A percentile compares a stretch with the other conserved stretches of the same genome.
phyloP scores from a whole-genome alignment of 2,797 vertebrate genomes.

The Pipistrellus nathusii region DNA sequence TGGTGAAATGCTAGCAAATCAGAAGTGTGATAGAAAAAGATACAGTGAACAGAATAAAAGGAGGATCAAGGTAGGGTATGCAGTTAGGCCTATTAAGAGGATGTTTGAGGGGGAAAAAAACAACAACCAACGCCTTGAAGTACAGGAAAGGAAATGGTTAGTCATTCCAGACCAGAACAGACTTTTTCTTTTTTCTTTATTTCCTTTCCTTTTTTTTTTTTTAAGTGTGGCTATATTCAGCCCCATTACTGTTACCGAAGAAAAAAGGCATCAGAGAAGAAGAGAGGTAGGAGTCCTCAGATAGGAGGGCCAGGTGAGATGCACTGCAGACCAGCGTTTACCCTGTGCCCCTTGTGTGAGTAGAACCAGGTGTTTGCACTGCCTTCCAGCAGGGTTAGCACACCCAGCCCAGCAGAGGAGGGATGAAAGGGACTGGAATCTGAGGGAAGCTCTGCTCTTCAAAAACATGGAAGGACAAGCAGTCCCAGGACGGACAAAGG shows the following conservation, averaged over 20 bases:
- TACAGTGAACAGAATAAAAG: neutral
- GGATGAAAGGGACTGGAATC: slow-evolving; percentile 53
- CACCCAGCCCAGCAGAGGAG: neutral
- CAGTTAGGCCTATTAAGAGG: neutral
- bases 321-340: neutral
- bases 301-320: fast-evolving
- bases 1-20: neutral
- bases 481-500: slow-evolving; percentile 5
- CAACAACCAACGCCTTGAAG: neutral
- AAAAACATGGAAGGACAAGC: slow-evolving; percentile 55
- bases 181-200: neutral
- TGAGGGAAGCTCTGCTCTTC: slow-evolving; percentile 30
- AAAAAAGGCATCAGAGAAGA: neutral
- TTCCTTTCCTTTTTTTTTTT: neutral
- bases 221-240: neutral
- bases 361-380: neutral
- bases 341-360: neutral
- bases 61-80: neutral
- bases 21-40: neutral
- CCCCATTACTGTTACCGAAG: neutral
- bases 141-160: neutral
- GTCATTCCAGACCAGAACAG: neutral
- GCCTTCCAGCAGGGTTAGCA: neutral
- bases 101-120: neutral
- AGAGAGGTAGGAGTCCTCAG: neutral